phyloP scores from a whole-genome alignment of 2,797 vertebrate genomes.

The Urophycis tenuis region DNA sequence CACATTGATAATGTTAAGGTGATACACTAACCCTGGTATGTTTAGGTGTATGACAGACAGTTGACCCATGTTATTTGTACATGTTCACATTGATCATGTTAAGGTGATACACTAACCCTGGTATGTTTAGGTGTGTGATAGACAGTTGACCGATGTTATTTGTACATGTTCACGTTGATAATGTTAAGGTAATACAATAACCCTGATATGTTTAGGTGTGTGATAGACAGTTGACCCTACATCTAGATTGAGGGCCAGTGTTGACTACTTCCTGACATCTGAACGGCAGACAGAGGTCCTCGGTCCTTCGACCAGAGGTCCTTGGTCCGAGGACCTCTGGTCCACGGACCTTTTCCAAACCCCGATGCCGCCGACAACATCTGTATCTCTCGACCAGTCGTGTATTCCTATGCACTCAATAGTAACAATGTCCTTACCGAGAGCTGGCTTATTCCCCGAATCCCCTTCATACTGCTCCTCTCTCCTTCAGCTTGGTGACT shows the following conservation, averaged over 20 bases:
- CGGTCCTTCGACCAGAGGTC: no score
- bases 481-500: conserved; percentile 58
- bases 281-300: not conserved
- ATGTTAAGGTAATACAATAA: no score
- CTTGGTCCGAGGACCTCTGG: not conserved
- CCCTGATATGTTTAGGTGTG: no score
- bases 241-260: not conserved
- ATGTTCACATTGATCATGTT: no score
- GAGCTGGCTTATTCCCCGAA: conserved; percentile 66
- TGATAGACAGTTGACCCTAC: not conserved
- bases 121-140: no score
- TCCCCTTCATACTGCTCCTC: conserved; percentile 69
- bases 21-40: no score
- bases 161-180: no score
- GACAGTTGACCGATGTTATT: no score
- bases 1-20: no score
- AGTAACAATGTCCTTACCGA: conserved; percentile 53
- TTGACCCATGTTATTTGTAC: no score
- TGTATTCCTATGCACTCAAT: not conserved
- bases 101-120: no score
- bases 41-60: no score
- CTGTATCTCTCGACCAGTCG: not conserved
- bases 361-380: not conserved
- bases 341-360: not conserved
- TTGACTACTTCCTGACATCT: conserved; percentile 3